Base-by-base conservation (phyloP, 2,113 vertebrate species). In the Gymnorhina tibicen region DNA sequence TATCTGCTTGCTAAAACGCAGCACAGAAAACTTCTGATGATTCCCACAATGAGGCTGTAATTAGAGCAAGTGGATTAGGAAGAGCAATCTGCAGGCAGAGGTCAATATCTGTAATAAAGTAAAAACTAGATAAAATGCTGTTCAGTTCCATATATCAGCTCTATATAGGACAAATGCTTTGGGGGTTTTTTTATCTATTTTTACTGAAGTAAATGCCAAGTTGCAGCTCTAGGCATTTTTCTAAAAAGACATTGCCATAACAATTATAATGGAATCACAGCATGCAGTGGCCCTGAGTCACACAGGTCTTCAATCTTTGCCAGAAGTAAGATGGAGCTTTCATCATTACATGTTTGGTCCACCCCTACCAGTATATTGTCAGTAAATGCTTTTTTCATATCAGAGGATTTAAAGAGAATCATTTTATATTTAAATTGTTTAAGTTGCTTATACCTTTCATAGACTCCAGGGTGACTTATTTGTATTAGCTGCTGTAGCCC, bases 391-490 rank as follows among this genome's bases (percentile, higher is more conserved):
- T 85, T 85, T 22, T 55, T 83, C 20, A 50, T 13, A 16, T 11
- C 60, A 72, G 64, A 82, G 6, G 6, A 76, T 35, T 46, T 64
- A 7, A 17, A 68, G 7, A 37, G 5, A 78, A 47, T 56, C 3
- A 3, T 55, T 66, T 28, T 42, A 22, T 62, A 41, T 72, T 95
- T 62, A 58, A 58, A 39, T 87, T 78, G 58, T 93, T 94, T 41
- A 60, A 52, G n/a, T 53, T 47, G 56, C 11, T 68, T 78, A 23
- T 98, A 98, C 98, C 98, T 98, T 92, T 98, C 93, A 95, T 98
- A 98, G 69, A 85, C 56, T 86, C 97, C 98, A 81, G 98, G 97
- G 53, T 89, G 41, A 74, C 95, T 93, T 91, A 97, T 95, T 35
- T 95, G 87, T 85, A 98, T 94, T 74, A 98, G 92, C 13, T 98